Evolutionary conservation across 2,113 vertebrate species (phyloP).

Genomic region (Calcarius ornatus): DNA sequence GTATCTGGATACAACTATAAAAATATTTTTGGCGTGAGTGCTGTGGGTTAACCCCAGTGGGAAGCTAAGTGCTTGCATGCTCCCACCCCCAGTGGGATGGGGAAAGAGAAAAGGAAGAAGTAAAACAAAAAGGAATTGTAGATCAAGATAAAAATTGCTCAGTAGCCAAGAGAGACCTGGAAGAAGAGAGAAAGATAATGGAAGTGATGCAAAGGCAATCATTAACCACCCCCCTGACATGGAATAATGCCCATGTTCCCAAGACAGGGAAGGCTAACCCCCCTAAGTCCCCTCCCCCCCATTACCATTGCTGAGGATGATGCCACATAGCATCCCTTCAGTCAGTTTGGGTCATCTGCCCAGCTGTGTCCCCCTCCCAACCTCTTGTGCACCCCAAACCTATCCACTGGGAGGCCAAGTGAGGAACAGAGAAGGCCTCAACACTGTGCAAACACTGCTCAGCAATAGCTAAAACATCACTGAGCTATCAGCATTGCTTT

Average conservation of each 20-base stretch:
- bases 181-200: neutral
- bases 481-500: neutral
- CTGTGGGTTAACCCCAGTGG: neutral
- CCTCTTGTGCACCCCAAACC: neutral
- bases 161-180: neutral
- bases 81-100: fast-evolving
- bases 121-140: neutral
- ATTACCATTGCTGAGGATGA: neutral
- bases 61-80: neutral
- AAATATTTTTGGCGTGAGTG: neutral
- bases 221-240: neutral
- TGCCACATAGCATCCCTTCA: neutral
- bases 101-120: neutral
- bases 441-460: neutral
- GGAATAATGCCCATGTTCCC: neutral
- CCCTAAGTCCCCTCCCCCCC: neutral
- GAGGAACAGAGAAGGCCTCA: neutral
- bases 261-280: neutral
- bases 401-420: neutral
- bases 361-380: neutral
- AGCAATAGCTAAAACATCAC: neutral
- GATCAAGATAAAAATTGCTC: neutral
- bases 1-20: neutral
- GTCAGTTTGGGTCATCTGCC: neutral
- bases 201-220: neutral